Conservation (phyloP, 2,113 vertebrate species). For the Solenodon paradoxus region DNA sequence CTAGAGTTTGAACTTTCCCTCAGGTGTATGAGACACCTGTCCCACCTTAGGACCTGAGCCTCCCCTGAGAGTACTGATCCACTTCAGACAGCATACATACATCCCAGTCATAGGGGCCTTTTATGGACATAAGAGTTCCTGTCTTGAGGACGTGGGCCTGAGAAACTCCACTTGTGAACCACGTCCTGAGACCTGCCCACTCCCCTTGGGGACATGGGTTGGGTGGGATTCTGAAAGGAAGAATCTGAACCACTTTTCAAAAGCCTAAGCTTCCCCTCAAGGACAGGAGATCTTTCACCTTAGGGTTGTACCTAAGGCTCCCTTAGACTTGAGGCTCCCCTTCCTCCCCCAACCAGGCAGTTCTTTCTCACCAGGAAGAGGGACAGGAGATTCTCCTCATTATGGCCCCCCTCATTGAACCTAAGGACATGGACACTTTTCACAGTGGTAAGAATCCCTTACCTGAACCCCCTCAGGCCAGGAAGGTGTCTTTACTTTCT, state of each 20-base stretch:
- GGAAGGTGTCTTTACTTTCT: not conserved
- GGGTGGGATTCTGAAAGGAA: not conserved
- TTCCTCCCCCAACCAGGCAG: not conserved
- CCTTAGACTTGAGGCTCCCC: not conserved
- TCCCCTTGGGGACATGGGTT: not conserved
- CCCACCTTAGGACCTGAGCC: not conserved
- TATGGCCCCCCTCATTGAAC: not conserved
- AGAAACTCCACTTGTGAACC: not conserved
- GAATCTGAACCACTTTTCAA: not conserved
- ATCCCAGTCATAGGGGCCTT: not conserved
- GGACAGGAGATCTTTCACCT: not conserved
- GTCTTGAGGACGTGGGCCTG: not conserved
- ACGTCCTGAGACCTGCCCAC: not conserved
- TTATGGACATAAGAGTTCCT: constrained; percentile 4
- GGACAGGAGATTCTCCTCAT: not conserved
- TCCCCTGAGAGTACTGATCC: not conserved
- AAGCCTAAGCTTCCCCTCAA: not conserved
- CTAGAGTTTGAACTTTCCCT: not conserved
- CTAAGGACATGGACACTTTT: not conserved
- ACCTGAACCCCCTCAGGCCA: not conserved
- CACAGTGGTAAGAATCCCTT: not conserved
- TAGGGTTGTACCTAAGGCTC: not conserved
- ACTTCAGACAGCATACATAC: not conserved
- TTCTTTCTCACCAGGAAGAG: constrained; percentile 26
- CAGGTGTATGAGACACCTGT: not conserved